These are phyloP conservation scores for Oryzias curvinotus DNA, from an alignment of 2,113 vertebrate genomes.

Conservation along the genomic window DNA sequence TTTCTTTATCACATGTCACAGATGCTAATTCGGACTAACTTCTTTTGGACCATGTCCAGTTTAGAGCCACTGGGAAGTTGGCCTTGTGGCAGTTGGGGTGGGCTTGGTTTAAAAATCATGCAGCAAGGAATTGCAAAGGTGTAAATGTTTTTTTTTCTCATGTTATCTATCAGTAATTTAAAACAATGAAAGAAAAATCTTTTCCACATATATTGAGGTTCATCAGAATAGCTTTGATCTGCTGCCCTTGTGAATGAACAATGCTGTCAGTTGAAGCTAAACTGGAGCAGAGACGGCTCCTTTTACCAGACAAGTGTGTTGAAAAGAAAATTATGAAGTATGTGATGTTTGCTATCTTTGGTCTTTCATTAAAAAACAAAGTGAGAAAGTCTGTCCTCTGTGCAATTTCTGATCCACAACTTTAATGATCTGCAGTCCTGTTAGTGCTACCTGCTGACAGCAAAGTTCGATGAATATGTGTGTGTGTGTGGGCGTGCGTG, in stretches of 20 bases:
- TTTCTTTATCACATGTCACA: background rate
- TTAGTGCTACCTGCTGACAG: slow-evolving; percentile 67
- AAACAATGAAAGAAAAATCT: slow-evolving; percentile 5
- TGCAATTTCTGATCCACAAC: slow-evolving; percentile 58
- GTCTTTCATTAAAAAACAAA: slow-evolving; percentile 45
- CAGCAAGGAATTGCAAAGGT: too few species aligned
- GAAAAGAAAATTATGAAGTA: slow-evolving; percentile 43
- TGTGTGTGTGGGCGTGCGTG: too few species aligned
- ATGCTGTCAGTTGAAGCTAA: slow-evolving; percentile 4
- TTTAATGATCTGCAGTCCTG: slow-evolving; percentile 60
- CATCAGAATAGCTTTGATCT: background rate
- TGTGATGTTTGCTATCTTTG: slow-evolving; percentile 55
- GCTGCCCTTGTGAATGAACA: slow-evolving; percentile 13
- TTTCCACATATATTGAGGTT: background rate
- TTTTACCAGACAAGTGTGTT: slow-evolving; percentile 52
- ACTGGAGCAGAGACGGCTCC: slow-evolving; percentile 9
- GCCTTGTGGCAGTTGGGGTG: too few species aligned
- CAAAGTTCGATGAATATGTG: slow-evolving; percentile 7
- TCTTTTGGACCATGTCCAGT: too few species aligned
- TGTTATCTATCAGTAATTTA: too few species aligned
- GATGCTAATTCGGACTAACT: background rate
- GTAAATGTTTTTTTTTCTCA: too few species aligned
- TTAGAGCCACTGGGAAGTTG: too few species aligned
- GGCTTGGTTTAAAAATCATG: too few species aligned
- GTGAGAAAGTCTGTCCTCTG: slow-evolving; percentile 32